These are phyloP conservation scores for Gisinianus flammeolus DNA, from an alignment of 2,888 invertebrate genomes.

Conservation along the genomic window DNA sequence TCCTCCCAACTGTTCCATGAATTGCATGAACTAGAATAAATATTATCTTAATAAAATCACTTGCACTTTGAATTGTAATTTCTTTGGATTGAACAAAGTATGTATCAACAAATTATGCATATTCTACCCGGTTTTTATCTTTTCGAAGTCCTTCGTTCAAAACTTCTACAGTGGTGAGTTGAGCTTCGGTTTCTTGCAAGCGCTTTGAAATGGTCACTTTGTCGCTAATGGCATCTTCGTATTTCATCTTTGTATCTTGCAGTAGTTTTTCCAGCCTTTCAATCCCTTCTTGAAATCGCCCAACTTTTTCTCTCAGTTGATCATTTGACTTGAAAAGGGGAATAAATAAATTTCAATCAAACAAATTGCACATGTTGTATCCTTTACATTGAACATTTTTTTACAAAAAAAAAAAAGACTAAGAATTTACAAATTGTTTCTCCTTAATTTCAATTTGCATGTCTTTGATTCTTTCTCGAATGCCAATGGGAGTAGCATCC, in stretches of 20 bases:
- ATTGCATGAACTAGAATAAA: slow-evolving; percentile 69
- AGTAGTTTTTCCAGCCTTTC: slow-evolving; percentile 72
- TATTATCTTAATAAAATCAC: not conserved
- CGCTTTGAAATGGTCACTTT: slow-evolving; percentile 75
- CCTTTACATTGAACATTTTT: slow-evolving; percentile 2
- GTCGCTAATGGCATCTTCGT: slow-evolving; percentile 77
- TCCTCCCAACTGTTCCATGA: slow-evolving; percentile 80
- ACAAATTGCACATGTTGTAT: not conserved
- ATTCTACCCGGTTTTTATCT: slow-evolving; percentile 76
- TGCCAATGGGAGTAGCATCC: slow-evolving; percentile 77
- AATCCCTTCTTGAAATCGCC: slow-evolving; percentile 74
- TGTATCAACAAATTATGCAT: not conserved
- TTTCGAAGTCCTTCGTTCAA: slow-evolving; percentile 74
- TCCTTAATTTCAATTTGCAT: slow-evolving; percentile 78
- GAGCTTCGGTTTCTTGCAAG: slow-evolving; percentile 79
- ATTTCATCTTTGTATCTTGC: slow-evolving; percentile 70
- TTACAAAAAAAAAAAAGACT: not conserved
- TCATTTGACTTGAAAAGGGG: slow-evolving; percentile 66
- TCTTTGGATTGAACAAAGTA: not conserved
- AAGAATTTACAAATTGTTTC: slow-evolving; percentile 71
- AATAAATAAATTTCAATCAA: not conserved
- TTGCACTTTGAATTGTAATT: not conserved
- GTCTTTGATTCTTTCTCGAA: slow-evolving; percentile 80
- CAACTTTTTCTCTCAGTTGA: slow-evolving; percentile 76
- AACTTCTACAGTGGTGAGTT: slow-evolving; percentile 75